Percentiles rank a stretch among this genome's conserved stretches.
These are phyloP conservation scores for Clunio marinus DNA, from an alignment of 2,888 invertebrate species.

Conservation along the genomic window DNA sequence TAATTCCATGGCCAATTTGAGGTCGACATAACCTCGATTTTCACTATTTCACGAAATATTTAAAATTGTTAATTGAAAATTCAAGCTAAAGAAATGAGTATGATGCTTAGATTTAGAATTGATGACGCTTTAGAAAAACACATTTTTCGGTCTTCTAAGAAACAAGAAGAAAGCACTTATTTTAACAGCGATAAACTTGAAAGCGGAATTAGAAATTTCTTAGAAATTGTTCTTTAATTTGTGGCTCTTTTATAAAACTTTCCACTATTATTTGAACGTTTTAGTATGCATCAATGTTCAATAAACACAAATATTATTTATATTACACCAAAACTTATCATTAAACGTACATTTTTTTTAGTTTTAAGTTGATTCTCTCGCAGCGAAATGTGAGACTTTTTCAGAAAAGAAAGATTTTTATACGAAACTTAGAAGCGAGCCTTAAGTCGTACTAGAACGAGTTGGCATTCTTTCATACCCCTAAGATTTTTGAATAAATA, in stretches of 20 bases:
- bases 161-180: slow-evolving; percentile 8
- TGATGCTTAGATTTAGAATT: not conserved
- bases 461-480: no score
- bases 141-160: not conserved
- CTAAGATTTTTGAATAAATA: no score
- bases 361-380: slow-evolving; percentile 9
- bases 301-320: slow-evolving; percentile 13
- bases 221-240: no score
- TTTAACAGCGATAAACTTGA: not conserved
- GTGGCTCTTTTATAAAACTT: no score
- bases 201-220: not conserved
- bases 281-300: not conserved
- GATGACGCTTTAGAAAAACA: not conserved
- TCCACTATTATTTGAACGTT: not conserved
- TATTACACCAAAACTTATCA: not conserved
- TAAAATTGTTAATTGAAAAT: not conserved
- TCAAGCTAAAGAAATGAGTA: no score
- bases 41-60: not conserved
- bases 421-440: no score
- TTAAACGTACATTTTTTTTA: slow-evolving; percentile 25
- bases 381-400: not conserved
- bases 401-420: not conserved
- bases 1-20: not conserved
- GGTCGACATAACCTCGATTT: slow-evolving; percentile 26
- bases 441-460: no score